Evolutionary conservation across 2,113 vertebrate genomes (phyloP), one percentile per base, ranked within the genome.

Genomic region (Labeo catla): DNA sequence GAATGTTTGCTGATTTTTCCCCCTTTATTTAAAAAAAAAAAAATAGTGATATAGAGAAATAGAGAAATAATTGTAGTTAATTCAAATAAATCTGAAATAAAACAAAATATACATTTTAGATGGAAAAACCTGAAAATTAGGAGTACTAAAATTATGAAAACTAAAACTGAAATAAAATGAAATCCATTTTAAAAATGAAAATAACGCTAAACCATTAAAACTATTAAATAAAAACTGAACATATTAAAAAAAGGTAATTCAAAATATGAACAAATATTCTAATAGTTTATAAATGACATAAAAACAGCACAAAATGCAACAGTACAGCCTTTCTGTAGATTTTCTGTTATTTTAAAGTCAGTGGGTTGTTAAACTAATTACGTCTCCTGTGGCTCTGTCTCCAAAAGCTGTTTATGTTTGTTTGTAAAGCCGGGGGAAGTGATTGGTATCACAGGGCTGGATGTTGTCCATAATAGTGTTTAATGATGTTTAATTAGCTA

Each of bases 401-500:
- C 68, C 36, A 43, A 16, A 43, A 72, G 36, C 68, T 21, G 68
- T 45, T 43, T 21, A 11, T 50, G 43, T 87, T 76, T 65, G 59
- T 73, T 86, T 16, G 83, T 72, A 84, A 85, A 59, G 73, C 59
- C 49, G 23, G 2, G 84, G 74, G 81, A 84, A 65, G 21, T 81
- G 28, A 76, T 82, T 73, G 72, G 8, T 50, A 54, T 86, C 65
- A 77, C 89, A 91, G 76, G n/a, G 50, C 73, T 73, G 79, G 79
- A 89, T 88, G 87, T 84, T 57, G 61, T 45, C 59, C 87, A 66
- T 88, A 87, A 90, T 85, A 11, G 88, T 21, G 39, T 59, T 36
- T 89, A 86, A 91, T 89, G 28, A 2, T 34, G 84, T 16, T 68
- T 72, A 86, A 85, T 92, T 89, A 90, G 84, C 89, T 65, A 34